phyloP scores from a whole-genome alignment of 2,113 vertebrate species.

The Hyperoodon ampullatus region DNA sequence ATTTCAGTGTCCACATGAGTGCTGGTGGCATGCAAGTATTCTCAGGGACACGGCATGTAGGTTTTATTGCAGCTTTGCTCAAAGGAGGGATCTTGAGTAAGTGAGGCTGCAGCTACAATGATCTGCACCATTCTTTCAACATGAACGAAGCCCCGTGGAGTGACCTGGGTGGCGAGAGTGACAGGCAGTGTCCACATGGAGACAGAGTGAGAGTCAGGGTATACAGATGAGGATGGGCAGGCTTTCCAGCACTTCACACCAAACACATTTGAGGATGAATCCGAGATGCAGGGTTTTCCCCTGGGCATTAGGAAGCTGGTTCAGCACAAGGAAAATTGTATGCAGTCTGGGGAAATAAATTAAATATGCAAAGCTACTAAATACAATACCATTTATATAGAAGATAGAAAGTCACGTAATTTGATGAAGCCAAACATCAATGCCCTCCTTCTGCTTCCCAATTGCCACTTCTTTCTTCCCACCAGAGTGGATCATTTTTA shows the following conservation, averaged over 20 bases:
- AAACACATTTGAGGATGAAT: background rate
- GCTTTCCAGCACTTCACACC: background rate
- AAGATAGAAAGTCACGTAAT: constrained; percentile 48
- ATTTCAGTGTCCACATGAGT: rapidly evolving
- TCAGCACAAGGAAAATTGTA: background rate
- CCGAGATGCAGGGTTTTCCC: too few species aligned
- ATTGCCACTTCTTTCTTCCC: background rate
- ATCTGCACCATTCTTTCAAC: rapidly evolving
- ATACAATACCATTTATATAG: constrained; percentile 33
- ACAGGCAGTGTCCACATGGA: rapidly evolving
- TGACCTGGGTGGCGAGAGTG: rapidly evolving
- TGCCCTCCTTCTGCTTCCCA: background rate
- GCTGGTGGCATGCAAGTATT: rapidly evolving
- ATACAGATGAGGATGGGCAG: rapidly evolving
- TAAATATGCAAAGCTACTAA: constrained; percentile 48
- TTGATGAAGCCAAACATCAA: constrained; percentile 29
- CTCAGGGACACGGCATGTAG: rapidly evolving
- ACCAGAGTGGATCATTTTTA: constrained; percentile 51
- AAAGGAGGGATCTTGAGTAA: rapidly evolving
- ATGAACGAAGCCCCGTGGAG: rapidly evolving
- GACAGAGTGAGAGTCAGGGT: rapidly evolving
- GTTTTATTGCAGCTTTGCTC: background rate
- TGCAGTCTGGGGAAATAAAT: constrained; percentile 37
- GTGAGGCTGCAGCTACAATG: rapidly evolving
- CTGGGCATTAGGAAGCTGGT: background rate